A percentile compares a stretch with the other conserved stretches of the same genome.
phyloP scores from a whole-genome alignment of 2,888 invertebrate species.

The Galeopsomyia nigrocyanea region DNA sequence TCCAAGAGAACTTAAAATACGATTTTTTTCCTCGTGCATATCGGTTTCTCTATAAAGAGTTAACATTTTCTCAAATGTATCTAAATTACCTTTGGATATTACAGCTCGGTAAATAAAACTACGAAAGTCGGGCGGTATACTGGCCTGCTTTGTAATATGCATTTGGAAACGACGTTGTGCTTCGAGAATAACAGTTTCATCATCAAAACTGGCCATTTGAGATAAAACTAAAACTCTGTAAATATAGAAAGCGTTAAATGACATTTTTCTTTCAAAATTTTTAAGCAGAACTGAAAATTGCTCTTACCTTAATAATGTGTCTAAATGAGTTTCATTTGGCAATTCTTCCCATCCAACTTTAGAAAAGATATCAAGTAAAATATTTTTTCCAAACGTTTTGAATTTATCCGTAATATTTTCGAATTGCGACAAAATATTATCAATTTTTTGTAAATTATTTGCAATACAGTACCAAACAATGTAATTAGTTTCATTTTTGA shows the following conservation, averaged over 20 bases:
- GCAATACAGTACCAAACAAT: conserved; percentile 93
- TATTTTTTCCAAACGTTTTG: conserved; percentile 75
- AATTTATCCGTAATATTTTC: conserved; percentile 76
- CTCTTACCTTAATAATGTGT: conserved; percentile 79
- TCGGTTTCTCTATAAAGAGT: conserved; percentile 86
- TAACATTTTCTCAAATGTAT: conserved; percentile 83
- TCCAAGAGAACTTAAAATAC: conserved; percentile 88
- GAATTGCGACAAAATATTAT: conserved; percentile 83
- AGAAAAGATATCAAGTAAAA: conserved; percentile 80
- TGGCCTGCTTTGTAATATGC: conserved; percentile 74
- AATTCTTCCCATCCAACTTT: conserved; percentile 88
- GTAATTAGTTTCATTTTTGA: conserved; percentile 87
- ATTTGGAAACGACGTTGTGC: conserved; percentile 79
- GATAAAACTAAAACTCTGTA: conserved; percentile 28
- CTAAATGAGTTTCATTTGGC: conserved; percentile 86
- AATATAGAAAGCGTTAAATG: neutral
- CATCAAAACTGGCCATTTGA: conserved; percentile 85
- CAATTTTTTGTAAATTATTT: conserved; percentile 82
- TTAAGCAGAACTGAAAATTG: neutral
- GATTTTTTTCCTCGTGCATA: conserved; percentile 93
- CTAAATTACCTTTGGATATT: conserved; percentile 75
- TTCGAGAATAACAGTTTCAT: conserved; percentile 81
- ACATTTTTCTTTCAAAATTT: conserved; percentile 8
- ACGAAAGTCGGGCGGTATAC: conserved; percentile 86
- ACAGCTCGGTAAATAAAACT: conserved; percentile 90